phyloP scores from a whole-genome alignment of 2,888 invertebrate genomes.

The Cheilosia variabilis region DNA sequence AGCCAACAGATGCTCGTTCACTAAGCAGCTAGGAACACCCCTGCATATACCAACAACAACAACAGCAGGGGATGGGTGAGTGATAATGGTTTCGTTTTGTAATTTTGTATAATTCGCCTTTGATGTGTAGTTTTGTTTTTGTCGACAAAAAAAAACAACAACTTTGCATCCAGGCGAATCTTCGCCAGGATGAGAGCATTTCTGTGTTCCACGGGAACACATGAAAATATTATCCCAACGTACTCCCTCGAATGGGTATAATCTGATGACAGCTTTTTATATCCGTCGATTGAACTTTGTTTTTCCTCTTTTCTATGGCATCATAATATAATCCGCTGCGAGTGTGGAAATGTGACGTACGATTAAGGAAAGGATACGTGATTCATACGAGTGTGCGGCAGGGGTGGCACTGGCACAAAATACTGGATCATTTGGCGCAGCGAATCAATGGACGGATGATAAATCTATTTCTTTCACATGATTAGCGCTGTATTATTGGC shows the following conservation, averaged over 20 bases:
- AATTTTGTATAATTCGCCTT: slow-evolving; percentile 72
- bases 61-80: slow-evolving; percentile 15
- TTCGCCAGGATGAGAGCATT: slow-evolving; percentile 56
- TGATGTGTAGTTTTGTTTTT: slow-evolving; percentile 73
- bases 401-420: slow-evolving; percentile 6
- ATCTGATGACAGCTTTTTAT: slow-evolving; percentile 56
- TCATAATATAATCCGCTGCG: slow-evolving; percentile 31
- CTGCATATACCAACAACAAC: not conserved
- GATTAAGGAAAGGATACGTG: slow-evolving; percentile 57
- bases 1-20: slow-evolving; percentile 72
- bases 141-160: slow-evolving; percentile 56
- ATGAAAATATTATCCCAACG: slow-evolving; percentile 48
- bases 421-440: slow-evolving; percentile 59
- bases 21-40: slow-evolving; percentile 38
- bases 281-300: slow-evolving; percentile 47
- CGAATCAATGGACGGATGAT: slow-evolving; percentile 69
- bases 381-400: slow-evolving; percentile 23
- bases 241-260: not conserved
- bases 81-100: slow-evolving; percentile 39
- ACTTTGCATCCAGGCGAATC: slow-evolving; percentile 28
- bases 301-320: slow-evolving; percentile 42
- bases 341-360: slow-evolving; percentile 41
- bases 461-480: slow-evolving; percentile 73
- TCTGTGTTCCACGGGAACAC: slow-evolving; percentile 48
- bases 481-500: slow-evolving; percentile 69